A percentile compares a stretch with the other conserved stretches of the same genome.
phyloP scores from a whole-genome alignment of 2,888 invertebrate genomes.

The Atethmia centrago region DNA sequence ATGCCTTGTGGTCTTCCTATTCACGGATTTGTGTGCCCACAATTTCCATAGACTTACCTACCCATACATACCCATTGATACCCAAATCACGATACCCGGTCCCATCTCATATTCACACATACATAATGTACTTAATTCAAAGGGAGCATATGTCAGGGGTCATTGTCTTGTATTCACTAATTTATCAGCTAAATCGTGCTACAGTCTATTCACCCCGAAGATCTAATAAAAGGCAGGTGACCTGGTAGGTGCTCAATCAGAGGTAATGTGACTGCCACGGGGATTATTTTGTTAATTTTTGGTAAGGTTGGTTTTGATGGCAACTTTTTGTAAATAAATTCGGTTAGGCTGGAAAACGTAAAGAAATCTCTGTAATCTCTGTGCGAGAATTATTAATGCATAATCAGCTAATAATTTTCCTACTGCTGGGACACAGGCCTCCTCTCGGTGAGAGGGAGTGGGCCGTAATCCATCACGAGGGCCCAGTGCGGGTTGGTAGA shows the following conservation, averaged over 20 bases:
- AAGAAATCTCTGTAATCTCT: too few relatives aligned
- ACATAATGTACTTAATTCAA: conserved; percentile 20
- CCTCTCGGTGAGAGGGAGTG: too few relatives aligned
- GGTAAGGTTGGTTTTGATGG: background rate
- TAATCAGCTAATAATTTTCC: too few relatives aligned
- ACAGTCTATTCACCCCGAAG: conserved; percentile 11
- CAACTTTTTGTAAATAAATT: too few relatives aligned
- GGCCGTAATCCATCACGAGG: too few relatives aligned
- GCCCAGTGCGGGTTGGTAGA: too few relatives aligned
- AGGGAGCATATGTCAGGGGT: conserved; percentile 2
- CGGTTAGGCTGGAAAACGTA: too few relatives aligned
- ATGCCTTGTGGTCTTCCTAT: background rate
- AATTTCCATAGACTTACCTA: background rate
- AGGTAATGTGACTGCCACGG: conserved; percentile 17
- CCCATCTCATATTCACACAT: conserved; percentile 12
- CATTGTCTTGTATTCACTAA: conserved; percentile 23
- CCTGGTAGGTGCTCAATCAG: conserved; percentile 34
- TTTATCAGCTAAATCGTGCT: conserved; percentile 24
- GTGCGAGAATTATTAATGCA: too few relatives aligned
- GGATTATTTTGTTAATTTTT: conserved; percentile 7
- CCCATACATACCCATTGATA: background rate
- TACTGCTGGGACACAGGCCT: too few relatives aligned
- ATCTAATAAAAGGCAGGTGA: conserved; percentile 22
- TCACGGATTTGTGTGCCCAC: background rate
- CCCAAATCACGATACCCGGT: background rate